Conservation (phyloP, 2,888 invertebrate genomes). For the Electrophaes corylata region DNA sequence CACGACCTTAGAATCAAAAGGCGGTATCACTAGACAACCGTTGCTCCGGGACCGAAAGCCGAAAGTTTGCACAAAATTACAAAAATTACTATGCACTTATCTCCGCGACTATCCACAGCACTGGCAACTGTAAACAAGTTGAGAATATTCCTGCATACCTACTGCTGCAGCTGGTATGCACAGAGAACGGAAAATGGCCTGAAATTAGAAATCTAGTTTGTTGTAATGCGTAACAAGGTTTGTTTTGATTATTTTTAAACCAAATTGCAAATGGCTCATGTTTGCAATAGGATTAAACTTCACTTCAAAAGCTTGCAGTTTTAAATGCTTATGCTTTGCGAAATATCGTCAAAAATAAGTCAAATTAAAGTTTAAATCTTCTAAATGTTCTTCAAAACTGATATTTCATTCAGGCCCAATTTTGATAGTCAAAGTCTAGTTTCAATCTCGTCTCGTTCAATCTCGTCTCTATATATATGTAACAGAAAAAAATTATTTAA, state of each 20-base stretch:
- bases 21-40: too few species aligned
- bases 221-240: slow-evolving; percentile 58
- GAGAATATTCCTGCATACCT: slow-evolving; percentile 50
- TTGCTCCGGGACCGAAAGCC: too few species aligned
- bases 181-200: slow-evolving; percentile 53
- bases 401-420: too few species aligned
- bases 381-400: too few species aligned
- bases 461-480: too few species aligned
- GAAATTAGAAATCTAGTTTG: slow-evolving; percentile 69
- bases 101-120: slow-evolving; percentile 29
- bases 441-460: too few species aligned
- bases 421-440: too few species aligned
- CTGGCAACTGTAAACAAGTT: slow-evolving; percentile 51
- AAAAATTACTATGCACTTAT: slow-evolving; percentile 8
- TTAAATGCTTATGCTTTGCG: too few species aligned
- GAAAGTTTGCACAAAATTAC: not conserved
- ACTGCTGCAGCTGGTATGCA: slow-evolving; percentile 58
- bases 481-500: too few species aligned
- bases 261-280: not conserved
- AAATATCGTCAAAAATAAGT: too few species aligned
- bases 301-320: not conserved
- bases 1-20: too few species aligned
- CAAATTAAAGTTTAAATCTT: too few species aligned
- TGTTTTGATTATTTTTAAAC: slow-evolving; percentile 20
- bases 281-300: not conserved